Evolutionary conservation across 1,140 invertebrate genomes (phyloP).

Genomic region (Nixonia krombeini): DNA sequence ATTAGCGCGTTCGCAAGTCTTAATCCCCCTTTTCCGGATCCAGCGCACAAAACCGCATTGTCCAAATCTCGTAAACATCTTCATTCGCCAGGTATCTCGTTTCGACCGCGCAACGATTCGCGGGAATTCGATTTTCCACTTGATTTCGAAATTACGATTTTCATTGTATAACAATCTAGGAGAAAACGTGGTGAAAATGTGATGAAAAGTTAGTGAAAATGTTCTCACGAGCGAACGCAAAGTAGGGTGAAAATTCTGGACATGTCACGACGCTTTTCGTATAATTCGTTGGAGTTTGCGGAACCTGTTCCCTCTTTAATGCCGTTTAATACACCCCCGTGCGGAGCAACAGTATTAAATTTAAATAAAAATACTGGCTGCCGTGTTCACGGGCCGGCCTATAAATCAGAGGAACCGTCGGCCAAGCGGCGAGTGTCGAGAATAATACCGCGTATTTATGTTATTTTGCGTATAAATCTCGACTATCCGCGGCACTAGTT

Average conservation of each 20-base stretch:
- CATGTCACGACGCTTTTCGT: constrained; percentile 18
- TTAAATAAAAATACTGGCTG: constrained; percentile 72
- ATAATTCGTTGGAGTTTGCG: constrained; percentile 6
- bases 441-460: constrained; percentile 71
- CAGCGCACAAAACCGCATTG: no score
- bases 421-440: constrained; percentile 62
- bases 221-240: no score
- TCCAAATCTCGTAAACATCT: no score
- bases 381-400: constrained; percentile 66
- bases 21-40: no score
- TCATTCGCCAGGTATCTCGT: no score
- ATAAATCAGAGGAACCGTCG: constrained; percentile 67
- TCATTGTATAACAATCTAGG: no score
- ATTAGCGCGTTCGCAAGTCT: no score
- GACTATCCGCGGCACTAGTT: constrained; percentile 49
- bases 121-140: no score
- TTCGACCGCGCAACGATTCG: background rate
- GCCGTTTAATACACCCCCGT: constrained; percentile 63
- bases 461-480: constrained; percentile 58
- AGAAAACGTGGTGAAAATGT: background rate
- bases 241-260: no score
- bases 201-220: no score
- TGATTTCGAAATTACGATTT: no score
- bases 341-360: constrained; percentile 69
- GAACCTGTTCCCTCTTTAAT: constrained; percentile 51